Conservation (phyloP, 1,140 invertebrate species). For the Nasonia longicornis region DNA sequence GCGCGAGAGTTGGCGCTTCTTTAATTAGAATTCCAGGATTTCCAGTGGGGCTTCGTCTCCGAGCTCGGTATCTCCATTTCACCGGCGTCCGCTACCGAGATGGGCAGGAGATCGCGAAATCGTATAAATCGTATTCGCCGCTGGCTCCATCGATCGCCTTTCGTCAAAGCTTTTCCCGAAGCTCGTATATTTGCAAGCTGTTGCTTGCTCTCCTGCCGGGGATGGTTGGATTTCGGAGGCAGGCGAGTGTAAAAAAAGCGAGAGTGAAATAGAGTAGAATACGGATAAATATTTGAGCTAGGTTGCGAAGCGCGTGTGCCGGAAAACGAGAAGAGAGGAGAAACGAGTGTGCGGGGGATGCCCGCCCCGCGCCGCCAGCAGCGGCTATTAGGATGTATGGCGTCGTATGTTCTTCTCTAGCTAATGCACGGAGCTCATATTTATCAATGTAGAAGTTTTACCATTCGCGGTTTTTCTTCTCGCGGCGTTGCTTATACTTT, state of each 20-base stretch:
- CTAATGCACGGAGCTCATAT: neutral
- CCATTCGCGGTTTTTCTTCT: neutral
- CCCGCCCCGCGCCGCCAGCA: no score
- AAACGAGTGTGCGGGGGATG: neutral
- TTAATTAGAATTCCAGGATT: no score
- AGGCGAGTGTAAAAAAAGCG: neutral
- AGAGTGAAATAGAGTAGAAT: neutral
- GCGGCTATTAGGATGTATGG: neutral
- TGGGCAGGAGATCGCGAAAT: no score
- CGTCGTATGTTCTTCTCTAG: neutral
- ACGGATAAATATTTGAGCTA: neutral
- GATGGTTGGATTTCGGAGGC: neutral
- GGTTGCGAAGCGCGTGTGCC: neutral
- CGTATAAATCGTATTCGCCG: neutral
- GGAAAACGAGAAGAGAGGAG: neutral
- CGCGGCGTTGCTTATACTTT: no score
- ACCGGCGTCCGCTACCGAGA: no score
- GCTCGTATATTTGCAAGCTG: neutral
- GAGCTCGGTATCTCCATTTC: no score
- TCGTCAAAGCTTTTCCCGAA: neutral
- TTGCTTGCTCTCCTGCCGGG: neutral
- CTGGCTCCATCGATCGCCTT: neutral
- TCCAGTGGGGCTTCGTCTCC: no score
- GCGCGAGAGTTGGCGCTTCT: no score
- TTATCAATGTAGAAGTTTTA: neutral